phyloP scores from a whole-genome alignment of 2,888 invertebrate species.

The Hydriomena furcata region DNA sequence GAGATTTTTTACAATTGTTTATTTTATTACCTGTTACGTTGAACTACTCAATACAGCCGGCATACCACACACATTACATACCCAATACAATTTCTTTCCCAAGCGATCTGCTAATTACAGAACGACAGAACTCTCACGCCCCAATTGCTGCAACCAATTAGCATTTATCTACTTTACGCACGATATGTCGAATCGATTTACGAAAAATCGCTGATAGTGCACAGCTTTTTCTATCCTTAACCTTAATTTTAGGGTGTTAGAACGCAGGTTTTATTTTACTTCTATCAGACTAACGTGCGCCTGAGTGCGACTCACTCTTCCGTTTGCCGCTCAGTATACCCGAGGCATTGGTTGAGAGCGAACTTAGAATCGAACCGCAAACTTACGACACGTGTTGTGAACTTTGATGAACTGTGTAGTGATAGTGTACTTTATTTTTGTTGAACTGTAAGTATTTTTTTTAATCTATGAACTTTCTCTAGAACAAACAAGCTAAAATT shows the following conservation, averaged over 20 bases:
- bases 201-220: constrained; percentile 48
- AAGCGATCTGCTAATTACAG: constrained; percentile 42
- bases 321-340: constrained; percentile 72
- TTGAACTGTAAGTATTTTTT: constrained; percentile 48
- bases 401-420: constrained; percentile 56
- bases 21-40: neutral
- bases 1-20: neutral
- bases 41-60: neutral
- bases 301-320: constrained; percentile 68
- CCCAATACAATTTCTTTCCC: constrained; percentile 19
- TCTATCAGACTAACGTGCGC: constrained; percentile 74
- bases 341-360: constrained; percentile 75
- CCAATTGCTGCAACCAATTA: constrained; percentile 59
- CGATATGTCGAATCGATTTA: constrained; percentile 57
- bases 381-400: constrained; percentile 56
- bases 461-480: neutral
- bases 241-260: constrained; percentile 75
- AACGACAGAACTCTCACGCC: constrained; percentile 55
- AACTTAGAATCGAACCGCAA: constrained; percentile 67
- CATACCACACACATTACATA: constrained; percentile 5
- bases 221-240: constrained; percentile 72
- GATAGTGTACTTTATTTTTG: constrained; percentile 56
- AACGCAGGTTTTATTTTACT: constrained; percentile 63
- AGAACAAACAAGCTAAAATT: no score
- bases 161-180: constrained; percentile 36